Conservation (phyloP, 1,140 invertebrate genomes). For the Dufourea novaeangliae region DNA sequence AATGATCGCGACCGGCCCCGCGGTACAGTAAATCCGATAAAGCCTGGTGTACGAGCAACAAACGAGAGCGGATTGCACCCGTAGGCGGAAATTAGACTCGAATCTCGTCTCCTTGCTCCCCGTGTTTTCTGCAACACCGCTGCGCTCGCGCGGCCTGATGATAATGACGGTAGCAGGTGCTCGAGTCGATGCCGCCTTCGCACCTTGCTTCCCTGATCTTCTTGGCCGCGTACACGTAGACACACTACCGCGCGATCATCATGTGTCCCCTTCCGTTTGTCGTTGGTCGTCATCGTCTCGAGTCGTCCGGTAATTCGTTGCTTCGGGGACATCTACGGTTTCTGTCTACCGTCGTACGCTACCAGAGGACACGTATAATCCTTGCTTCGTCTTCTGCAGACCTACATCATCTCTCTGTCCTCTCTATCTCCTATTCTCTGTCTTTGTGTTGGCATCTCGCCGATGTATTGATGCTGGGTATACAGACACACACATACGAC, state of each 20-base stretch:
- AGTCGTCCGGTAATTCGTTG: constrained; percentile 73
- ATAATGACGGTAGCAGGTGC: constrained; percentile 77
- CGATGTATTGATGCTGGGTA: constrained; percentile 35
- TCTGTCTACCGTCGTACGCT: constrained; percentile 69
- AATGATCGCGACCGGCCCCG: constrained; percentile 34
- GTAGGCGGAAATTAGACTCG: constrained; percentile 73
- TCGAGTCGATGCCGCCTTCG: constrained; percentile 73
- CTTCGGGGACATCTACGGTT: constrained; percentile 60
- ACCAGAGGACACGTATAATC: constrained; percentile 47
- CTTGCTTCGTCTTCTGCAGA: too few relatives aligned
- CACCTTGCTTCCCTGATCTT: constrained; percentile 58
- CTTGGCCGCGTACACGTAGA: constrained; percentile 47
- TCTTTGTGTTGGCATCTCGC: constrained; percentile 24
- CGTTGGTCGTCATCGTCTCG: constrained; percentile 65
- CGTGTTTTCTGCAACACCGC: constrained; percentile 68
- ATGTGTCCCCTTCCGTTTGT: constrained; percentile 21
- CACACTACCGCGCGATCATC: constrained; percentile 28
- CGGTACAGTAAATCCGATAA: constrained; percentile 60
- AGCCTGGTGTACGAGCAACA: constrained; percentile 44
- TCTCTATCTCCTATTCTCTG: constrained; percentile 25
- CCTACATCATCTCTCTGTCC: background rate
- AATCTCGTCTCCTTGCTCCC: constrained; percentile 68
- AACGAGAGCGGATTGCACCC: constrained; percentile 69
- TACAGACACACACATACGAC: too few relatives aligned
- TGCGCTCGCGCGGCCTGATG: constrained; percentile 54